Conservation (phyloP, 2,797 vertebrate species). For the Danio aesculapii region DNA sequence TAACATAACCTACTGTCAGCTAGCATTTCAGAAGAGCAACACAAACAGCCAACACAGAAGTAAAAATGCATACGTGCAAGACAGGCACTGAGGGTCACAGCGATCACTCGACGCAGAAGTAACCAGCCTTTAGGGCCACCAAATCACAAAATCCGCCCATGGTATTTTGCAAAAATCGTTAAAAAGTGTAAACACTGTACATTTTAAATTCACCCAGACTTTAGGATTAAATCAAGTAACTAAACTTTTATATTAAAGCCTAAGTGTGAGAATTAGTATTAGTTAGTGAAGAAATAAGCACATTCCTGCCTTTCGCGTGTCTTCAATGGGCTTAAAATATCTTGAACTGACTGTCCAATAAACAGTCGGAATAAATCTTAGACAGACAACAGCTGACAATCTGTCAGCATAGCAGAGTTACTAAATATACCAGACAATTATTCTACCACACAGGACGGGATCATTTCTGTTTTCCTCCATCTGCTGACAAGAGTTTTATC, state of each 20-base stretch:
- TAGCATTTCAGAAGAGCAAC: too few species aligned
- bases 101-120: too few species aligned
- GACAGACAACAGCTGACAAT: slow-evolving; percentile 77
- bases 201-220: too few species aligned
- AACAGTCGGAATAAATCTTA: slow-evolving; percentile 40
- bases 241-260: background rate
- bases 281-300: background rate
- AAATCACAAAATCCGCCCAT: too few species aligned
- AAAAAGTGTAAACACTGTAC: too few species aligned
- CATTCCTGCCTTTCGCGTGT: background rate
- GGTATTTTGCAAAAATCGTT: too few species aligned
- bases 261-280: background rate
- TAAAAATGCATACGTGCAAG: too few species aligned
- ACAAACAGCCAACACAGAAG: too few species aligned
- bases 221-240: background rate
- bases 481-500: slow-evolving; percentile 34
- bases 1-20: too few species aligned
- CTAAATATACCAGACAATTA: slow-evolving; percentile 77
- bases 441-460: slow-evolving; percentile 61
- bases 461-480: slow-evolving; percentile 40
- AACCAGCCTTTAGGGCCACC: too few species aligned
- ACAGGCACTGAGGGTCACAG: too few species aligned
- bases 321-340: slow-evolving; percentile 39
- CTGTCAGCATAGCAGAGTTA: slow-evolving; percentile 64
- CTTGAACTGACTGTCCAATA: slow-evolving; percentile 37